Base-by-base conservation (phyloP, 2,797 vertebrate genomes). In the Mycteria americana region DNA sequence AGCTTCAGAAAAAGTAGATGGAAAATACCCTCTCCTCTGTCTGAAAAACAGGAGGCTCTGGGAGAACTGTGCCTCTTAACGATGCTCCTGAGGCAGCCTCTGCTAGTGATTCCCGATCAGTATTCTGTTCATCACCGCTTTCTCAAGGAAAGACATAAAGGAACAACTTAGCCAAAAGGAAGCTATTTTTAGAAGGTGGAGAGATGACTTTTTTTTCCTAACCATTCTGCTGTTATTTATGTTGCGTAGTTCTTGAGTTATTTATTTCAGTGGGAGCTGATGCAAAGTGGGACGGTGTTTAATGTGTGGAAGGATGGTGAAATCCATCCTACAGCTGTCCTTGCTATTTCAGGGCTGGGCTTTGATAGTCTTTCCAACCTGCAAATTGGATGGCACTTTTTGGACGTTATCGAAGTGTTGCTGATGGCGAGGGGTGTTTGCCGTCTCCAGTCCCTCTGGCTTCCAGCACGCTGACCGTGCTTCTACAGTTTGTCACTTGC, bases 171-270 rank as follows among this genome's bases (percentile, higher is more conserved):
- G 82, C 97, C 93, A 88, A 92, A 93, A 95, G 85, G 63, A 96
- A 92, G 63, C 25, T 95, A 91, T 94, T 96, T 95, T 97, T 93
- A 95, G 92, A 86, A 94, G 85, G 31, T 23, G 39, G 39, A 92
- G 81, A 67, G 74, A 94, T 81, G 53, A 33, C n/a, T n/a, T 27
- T 68, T 33, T 30, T 19, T 23, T 13, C 3, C 3, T 8, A 94
- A 86, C 89, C 57, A 12, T 85, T 88, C 92, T 89, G 93, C 92
- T 76, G 91, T 96, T 97, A 95, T 96, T 96, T 96, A 95, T 91
- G 81, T 95, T 92, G 81, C 1, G 4, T 77, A 54, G 82, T 51
- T 83, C 89, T 91, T 5, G 81, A 96, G 95, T 96, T 96, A 91
- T 87, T 97, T 97, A 94, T 95, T 95, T 96, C 88, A 30, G 77